Evolutionary conservation across 1,140 invertebrate genomes (phyloP), one percentile per base, ranked within the genome.

Genomic region (Parapsyche elsis): DNA sequence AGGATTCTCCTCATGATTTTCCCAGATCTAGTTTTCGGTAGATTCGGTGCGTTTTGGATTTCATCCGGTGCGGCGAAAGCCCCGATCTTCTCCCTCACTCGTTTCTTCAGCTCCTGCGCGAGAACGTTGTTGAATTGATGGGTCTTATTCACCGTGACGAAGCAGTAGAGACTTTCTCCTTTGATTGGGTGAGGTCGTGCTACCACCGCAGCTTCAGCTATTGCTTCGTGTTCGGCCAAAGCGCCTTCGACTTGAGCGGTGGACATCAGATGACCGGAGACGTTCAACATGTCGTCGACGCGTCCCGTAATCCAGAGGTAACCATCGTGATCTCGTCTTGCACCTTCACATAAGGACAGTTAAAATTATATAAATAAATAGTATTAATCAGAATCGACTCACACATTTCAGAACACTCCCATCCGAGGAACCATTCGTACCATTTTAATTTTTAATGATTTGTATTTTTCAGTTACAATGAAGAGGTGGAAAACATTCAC

Each of bases 211-310:
- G 97, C 95, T 88, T 99, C 98, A 0, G 96, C 92, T 0, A 99
- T 94, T 14, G 91, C 90, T 4, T 88, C 86, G 85, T 98, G 95
- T 84, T 95, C 95, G 0, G 96, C 93, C 1, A 99, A 89, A 5
- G 97, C 95, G 12, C 95, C 95, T 89, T 99, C 98, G 0, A 97
- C 94, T 90, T 99, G 96, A 0, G 98, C 96, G 0, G 98, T 99
- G 76, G 96, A 98, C 91, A 99, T 94, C 19, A 99, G 88, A 89
- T 99, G 98, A 0, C 98, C 98, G 0, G 97, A 98, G 0, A 99
- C 97, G 87, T 99, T 99, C 71, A 99, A 88, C 96, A 99, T 97
- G 85, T 99, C 98, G 87, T 99, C 98, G 14, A 99, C 95, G 71
- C 98, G 92, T 0, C 98, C 98, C 0, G 98, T 99, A 21, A 99